Conservation (phyloP, 1,140 invertebrate genomes). For the Ditylenchus dipsaci region DNA sequence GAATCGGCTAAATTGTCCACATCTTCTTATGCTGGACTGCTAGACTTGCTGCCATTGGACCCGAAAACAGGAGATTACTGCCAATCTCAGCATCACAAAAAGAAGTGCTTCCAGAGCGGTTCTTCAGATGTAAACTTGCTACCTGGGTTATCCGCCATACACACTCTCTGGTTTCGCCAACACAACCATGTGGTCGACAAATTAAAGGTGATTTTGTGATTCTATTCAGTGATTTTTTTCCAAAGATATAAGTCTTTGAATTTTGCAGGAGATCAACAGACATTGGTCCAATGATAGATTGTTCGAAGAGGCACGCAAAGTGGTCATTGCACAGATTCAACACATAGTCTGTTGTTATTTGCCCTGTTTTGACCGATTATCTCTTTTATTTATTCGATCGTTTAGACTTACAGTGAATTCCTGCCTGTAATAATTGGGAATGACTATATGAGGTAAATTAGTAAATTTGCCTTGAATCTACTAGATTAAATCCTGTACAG, state of each 20-base stretch:
- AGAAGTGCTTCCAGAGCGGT: conserved; percentile 58
- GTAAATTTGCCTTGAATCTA: not conserved
- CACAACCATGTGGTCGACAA: conserved; percentile 61
- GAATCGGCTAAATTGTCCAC: conserved; percentile 21
- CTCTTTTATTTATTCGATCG: conserved; percentile 61
- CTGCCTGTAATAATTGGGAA: conserved; percentile 58
- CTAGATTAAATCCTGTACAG: conserved; percentile 13
- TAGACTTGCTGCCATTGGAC: conserved; percentile 26
- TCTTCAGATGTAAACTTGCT: conserved; percentile 80
- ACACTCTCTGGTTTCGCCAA: conserved; percentile 77
- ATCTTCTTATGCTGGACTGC: conserved; percentile 12
- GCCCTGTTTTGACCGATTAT: conserved; percentile 61
- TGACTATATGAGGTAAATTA: conserved; percentile 36
- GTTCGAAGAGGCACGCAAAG: conserved; percentile 78
- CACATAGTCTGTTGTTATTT: conserved; percentile 30
- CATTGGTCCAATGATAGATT: conserved; percentile 91
- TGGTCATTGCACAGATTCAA: conserved; percentile 63
- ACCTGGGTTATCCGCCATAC: conserved; percentile 77
- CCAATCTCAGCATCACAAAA: conserved; percentile 24
- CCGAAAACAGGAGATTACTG: conserved; percentile 27
- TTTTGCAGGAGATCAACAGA: conserved; percentile 73
- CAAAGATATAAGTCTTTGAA: not conserved
- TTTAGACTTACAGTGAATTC: conserved; percentile 57
- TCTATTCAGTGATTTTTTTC: not conserved
- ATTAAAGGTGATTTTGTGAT: conserved; percentile 34